Percentiles rank a stretch among this genome's conserved stretches.
Conservation (phyloP, 2,888 invertebrate species). For the Alviniconcha strummeri region DNA sequence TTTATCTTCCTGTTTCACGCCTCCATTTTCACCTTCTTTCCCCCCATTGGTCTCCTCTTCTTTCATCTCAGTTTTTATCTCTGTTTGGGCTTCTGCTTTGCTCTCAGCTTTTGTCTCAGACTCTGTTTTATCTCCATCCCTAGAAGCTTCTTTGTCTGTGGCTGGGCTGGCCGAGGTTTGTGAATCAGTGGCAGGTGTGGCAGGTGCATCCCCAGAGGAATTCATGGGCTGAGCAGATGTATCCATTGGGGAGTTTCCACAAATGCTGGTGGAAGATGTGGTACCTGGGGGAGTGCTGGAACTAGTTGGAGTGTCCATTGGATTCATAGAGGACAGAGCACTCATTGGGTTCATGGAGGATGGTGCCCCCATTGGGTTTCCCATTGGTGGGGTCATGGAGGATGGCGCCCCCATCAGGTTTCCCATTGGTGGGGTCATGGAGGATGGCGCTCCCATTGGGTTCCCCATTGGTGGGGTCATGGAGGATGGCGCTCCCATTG, state of each 20-base stretch:
- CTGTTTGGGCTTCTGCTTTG: not conserved
- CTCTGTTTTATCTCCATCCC: not conserved
- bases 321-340: constrained; percentile 9
- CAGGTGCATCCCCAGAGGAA: not conserved
- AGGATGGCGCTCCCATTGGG: not conserved
- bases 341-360: constrained; percentile 5
- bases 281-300: not conserved
- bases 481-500: constrained; percentile 5
- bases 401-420: not conserved
- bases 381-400: constrained; percentile 12
- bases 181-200: not conserved
- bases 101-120: not conserved
- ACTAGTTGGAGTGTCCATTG: not conserved
- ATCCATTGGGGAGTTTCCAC: not conserved
- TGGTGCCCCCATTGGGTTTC: not conserved
- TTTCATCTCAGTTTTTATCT: constrained; percentile 14
- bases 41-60: not conserved
- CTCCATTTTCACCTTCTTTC: not conserved
- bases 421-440: not conserved
- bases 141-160: constrained; percentile 1
- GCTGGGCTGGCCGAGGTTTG: not conserved
- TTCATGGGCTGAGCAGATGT: not conserved
- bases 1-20: constrained; percentile 6
- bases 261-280: not conserved
- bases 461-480: constrained; percentile 7